These are phyloP conservation scores for Paelopatides confundens DNA, from an alignment of 53 echinoderm and acorn worm genomes.

Conservation along the genomic window DNA sequence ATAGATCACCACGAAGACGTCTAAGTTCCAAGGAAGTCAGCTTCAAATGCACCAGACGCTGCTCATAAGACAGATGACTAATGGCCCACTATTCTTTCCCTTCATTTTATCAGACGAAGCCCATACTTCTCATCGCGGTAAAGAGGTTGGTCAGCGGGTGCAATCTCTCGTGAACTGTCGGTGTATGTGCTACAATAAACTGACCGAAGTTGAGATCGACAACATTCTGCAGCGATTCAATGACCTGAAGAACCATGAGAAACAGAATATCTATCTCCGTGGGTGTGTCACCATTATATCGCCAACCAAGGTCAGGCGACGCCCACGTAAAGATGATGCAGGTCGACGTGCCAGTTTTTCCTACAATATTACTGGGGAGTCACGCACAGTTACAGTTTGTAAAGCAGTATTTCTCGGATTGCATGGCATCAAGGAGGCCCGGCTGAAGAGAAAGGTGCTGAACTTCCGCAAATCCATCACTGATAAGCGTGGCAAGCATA, in stretches of 20 bases:
- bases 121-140: background rate
- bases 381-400: background rate
- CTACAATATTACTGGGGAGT: background rate
- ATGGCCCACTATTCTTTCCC: background rate
- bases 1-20: no score
- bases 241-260: constrained; percentile 33
- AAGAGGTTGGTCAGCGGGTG: background rate
- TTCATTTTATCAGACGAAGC: background rate
- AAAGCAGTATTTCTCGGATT: constrained; percentile 30
- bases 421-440: constrained; percentile 50
- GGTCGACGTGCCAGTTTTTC: background rate
- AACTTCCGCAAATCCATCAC: constrained; percentile 1
- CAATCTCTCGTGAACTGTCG: constrained; percentile 36
- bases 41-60: no score
- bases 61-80: no score
- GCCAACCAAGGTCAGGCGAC: background rate
- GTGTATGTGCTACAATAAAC: constrained; percentile 25
- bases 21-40: no score
- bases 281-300: constrained; percentile 7
- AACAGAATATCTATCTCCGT: constrained; percentile 43
- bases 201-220: background rate
- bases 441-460: constrained; percentile 44
- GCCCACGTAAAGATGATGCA: background rate
- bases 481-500: constrained; percentile 41
- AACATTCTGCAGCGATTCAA: constrained; percentile 32